Evolutionary conservation across 37 sponge, comb jelly and placozoan species (phyloP), one percentile per base, ranked within the genome.

Genomic region (Bolinopsis microptera): DNA sequence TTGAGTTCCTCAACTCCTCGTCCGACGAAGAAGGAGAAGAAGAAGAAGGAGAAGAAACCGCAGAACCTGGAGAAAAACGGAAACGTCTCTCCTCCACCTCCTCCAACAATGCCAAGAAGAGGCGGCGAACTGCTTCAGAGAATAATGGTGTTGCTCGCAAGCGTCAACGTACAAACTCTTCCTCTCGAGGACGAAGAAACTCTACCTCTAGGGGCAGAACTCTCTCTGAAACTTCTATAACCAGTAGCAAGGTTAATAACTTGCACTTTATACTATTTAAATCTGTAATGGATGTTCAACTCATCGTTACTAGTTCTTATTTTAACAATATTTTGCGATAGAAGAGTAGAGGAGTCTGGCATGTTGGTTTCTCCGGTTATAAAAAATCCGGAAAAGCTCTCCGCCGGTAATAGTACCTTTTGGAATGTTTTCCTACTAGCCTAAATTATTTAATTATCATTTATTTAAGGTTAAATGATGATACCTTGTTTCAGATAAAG

Each of bases 1-100:
- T 86, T 40, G 90, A 86, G 26, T 86, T 86, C 90, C 90, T 86
- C 25, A 86, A 86, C 36, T 27, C 27, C 40, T 86, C 90, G 18
- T 38, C 40, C 1, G 32, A 28, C 3, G 90, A 86, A 86, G 90
- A 86, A 40, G 90, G 26, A 38, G 80, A 18, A 40, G 90, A 86
- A 16, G 61, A 86, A 38, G 83, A 31, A 33, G 90, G 31, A 39
- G 90, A 86, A 25, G 90, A 86, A 24, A 18, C 90, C 2, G 32
- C 90, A n/a, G 28, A 39, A 86, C 61, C 48, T 13, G 90, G 41
- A 86, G 21, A n/a, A 86, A 86, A 86, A 26, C 90, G 80, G 80
- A 77, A 77, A 77, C 80, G 80, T 32, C 80, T 77, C 80, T 22
- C 3, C 36, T 77, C 80, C 1, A 32, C 80, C 80, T 77, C 80